Percentiles rank a stretch among this genome's conserved stretches.
phyloP scores from a whole-genome alignment of 1,140 invertebrate species.

The Drosophila setifemur region DNA sequence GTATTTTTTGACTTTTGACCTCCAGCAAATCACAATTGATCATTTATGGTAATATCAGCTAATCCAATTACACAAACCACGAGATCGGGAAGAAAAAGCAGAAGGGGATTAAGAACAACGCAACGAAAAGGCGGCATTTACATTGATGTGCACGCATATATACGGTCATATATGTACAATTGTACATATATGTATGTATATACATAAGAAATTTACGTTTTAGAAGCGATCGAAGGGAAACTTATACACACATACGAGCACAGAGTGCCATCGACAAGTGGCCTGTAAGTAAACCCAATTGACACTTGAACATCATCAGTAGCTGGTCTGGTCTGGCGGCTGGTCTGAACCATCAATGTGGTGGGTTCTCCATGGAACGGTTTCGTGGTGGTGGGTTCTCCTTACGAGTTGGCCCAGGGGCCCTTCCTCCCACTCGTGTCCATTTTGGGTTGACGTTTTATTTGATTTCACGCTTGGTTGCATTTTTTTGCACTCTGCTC shows the following conservation, averaged over 20 bases:
- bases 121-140: slow-evolving; percentile 32
- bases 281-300: slow-evolving; percentile 72
- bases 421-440: slow-evolving; percentile 33
- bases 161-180: background rate
- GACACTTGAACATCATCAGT: slow-evolving; percentile 66
- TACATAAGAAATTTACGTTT: slow-evolving; percentile 7
- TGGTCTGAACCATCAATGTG: slow-evolving; percentile 31
- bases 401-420: background rate
- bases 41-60: slow-evolving; percentile 32
- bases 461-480: slow-evolving; percentile 78
- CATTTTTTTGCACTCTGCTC: slow-evolving; percentile 65
- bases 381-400: slow-evolving; percentile 28
- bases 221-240: slow-evolving; percentile 21
- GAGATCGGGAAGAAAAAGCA: background rate
- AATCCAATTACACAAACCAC: slow-evolving; percentile 38
- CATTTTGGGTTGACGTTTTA: slow-evolving; percentile 72
- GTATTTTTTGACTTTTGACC: too few relatives aligned
- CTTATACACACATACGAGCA: slow-evolving; percentile 23
- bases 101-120: slow-evolving; percentile 8
- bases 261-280: slow-evolving; percentile 59
- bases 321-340: slow-evolving; percentile 43
- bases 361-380: slow-evolving; percentile 29
- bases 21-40: slow-evolving; percentile 35
- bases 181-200: background rate
- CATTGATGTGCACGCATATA: slow-evolving; percentile 32